Evolutionary conservation across 2,113 vertebrate genomes (phyloP).

Genomic region (Peromyscus californicus): DNA sequence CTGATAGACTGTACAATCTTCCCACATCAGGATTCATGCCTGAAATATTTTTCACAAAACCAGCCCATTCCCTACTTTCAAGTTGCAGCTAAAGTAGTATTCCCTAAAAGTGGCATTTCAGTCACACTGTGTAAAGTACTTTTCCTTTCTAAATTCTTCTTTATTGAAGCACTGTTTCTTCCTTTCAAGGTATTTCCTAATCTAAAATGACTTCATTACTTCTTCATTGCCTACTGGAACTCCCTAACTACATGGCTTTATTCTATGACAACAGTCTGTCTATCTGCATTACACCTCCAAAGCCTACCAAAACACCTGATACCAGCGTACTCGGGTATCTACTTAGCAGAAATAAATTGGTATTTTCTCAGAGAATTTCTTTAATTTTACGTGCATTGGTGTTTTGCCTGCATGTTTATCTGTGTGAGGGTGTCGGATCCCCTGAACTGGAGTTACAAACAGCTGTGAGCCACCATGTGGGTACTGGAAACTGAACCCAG

Average conservation of each 20-base stretch:
- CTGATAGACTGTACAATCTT: not conserved
- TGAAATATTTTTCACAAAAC: constrained; percentile 34
- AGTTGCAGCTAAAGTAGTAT: constrained; percentile 9
- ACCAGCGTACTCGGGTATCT: not conserved
- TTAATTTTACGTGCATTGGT: not conserved
- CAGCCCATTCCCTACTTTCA: not conserved
- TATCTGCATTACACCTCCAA: not conserved
- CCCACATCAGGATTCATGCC: not conserved
- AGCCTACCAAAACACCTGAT: not conserved
- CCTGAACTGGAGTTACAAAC: not conserved
- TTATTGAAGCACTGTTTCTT: constrained; percentile 9
- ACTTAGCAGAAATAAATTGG: not conserved
- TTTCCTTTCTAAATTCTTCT: constrained; percentile 25
- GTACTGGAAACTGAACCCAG: not conserved
- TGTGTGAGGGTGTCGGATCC: not conserved
- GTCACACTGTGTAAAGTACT: constrained; percentile 9
- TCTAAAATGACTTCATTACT: constrained; percentile 7
- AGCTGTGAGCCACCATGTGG: not conserved
- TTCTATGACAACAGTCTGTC: not conserved
- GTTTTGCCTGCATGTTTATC: not conserved
- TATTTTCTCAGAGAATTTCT: constrained; percentile 24
- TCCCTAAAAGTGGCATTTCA: constrained; percentile 2
- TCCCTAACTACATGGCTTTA: not conserved
- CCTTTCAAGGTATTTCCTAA: constrained; percentile 5
- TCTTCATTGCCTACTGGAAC: not conserved